Conservation (phyloP, 2,113 vertebrate species). For the Blennius ocellaris region DNA sequence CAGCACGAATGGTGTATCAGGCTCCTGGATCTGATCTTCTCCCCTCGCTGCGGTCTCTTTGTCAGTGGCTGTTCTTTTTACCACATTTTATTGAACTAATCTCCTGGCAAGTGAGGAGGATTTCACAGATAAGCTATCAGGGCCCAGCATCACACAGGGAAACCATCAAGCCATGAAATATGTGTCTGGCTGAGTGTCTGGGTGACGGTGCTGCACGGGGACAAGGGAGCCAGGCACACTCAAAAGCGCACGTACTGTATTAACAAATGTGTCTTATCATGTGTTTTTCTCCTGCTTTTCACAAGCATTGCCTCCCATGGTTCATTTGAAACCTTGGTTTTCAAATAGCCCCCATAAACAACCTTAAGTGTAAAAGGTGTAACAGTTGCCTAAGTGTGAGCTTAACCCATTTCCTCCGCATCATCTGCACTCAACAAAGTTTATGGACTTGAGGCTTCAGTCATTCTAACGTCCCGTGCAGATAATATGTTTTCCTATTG, state of each 20-base stretch:
- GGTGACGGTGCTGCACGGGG: slow-evolving; percentile 31
- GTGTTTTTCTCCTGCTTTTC: too few species aligned
- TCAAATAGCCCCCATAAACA: too few species aligned
- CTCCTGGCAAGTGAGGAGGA: slow-evolving; percentile 56
- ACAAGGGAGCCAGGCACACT: background rate
- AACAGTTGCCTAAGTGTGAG: too few species aligned
- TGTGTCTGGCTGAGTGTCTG: slow-evolving; percentile 57
- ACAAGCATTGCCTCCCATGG: too few species aligned
- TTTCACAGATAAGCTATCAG: slow-evolving; percentile 71
- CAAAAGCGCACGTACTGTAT: background rate
- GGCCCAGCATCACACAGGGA: slow-evolving; percentile 61
- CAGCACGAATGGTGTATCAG: slow-evolving; percentile 37
- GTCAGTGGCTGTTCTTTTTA: slow-evolving; percentile 56
- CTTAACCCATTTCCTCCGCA: too few species aligned
- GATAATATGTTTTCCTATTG: too few species aligned
- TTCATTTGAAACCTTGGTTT: too few species aligned
- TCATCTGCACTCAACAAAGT: too few species aligned
- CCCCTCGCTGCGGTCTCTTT: slow-evolving; percentile 43
- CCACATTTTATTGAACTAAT: slow-evolving; percentile 61
- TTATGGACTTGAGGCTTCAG: too few species aligned
- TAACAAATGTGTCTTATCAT: background rate
- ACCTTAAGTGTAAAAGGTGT: too few species aligned
- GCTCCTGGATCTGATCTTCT: slow-evolving; percentile 51
- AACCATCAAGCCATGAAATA: slow-evolving; percentile 69
- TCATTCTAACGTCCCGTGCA: too few species aligned